These are phyloP conservation scores for Euleptes europaea DNA, from an alignment of 2,113 vertebrate species.

Conservation along the genomic window DNA sequence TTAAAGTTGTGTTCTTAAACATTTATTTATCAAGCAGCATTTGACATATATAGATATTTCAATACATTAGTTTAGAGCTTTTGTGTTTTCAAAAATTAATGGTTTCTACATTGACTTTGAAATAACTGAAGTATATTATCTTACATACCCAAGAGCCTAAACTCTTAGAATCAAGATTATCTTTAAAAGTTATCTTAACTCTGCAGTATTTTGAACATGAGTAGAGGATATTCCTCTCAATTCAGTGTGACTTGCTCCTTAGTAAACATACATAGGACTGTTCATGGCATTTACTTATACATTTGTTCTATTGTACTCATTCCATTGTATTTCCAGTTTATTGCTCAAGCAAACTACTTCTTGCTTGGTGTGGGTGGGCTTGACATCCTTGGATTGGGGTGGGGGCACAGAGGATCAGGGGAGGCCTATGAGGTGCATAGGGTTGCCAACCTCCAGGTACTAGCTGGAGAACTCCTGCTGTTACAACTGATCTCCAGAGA, in stretches of 20 bases:
- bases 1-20: conserved; percentile 50
- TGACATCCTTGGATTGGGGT: too few species aligned
- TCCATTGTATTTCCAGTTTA: too few species aligned
- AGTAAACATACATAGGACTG: background rate
- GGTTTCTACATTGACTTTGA: background rate
- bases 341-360: too few species aligned
- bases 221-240: background rate
- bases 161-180: background rate
- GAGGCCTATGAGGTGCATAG: too few species aligned
- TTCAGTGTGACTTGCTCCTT: background rate
- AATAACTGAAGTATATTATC: background rate
- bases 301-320: background rate
- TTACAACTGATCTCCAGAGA: too few species aligned
- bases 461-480: too few species aligned
- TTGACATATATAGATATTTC: conserved; percentile 10
- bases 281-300: background rate
- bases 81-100: background rate
- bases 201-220: background rate
- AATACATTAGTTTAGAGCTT: background rate
- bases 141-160: background rate
- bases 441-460: too few species aligned
- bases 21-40: conserved; percentile 41
- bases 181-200: background rate
- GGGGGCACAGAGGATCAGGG: too few species aligned
- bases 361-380: too few species aligned